phyloP scores from a whole-genome alignment of 2,113 vertebrate genomes.

The Eublepharis macularius region DNA sequence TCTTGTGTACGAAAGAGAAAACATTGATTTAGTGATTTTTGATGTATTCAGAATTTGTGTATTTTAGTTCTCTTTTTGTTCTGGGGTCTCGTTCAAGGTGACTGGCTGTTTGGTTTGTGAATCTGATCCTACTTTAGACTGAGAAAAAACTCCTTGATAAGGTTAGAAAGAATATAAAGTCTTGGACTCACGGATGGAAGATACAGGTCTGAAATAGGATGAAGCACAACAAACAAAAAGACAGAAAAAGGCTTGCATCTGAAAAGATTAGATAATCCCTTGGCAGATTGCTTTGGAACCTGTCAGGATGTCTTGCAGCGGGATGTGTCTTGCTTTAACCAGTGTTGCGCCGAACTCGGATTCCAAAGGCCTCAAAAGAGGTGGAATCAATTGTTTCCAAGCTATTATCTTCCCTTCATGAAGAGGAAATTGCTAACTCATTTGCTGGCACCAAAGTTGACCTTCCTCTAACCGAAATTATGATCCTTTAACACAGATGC shows the following conservation, averaged over 20 bases:
- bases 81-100: neutral
- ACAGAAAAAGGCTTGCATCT: accelerated
- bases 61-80: neutral
- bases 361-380: constrained; percentile 26
- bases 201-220: neutral
- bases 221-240: neutral
- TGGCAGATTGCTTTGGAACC: constrained; percentile 10
- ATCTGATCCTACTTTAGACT: neutral
- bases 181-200: neutral
- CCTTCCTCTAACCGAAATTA: constrained; percentile 64
- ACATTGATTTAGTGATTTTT: neutral
- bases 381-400: constrained; percentile 55
- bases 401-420: constrained; percentile 53
- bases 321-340: neutral
- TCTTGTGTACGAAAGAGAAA: too few relatives aligned
- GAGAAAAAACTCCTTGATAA: neutral
- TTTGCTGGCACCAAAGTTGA: constrained; percentile 58
- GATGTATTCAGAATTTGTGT: neutral
- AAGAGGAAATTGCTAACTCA: constrained; percentile 61
- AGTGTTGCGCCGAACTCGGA: neutral
- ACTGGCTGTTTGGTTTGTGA: neutral
- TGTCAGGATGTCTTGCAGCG: constrained; percentile 10
- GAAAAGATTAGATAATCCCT: constrained; percentile 20
- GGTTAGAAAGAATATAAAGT: constrained; percentile 1
- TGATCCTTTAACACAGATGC: constrained; percentile 63